Conservation (phyloP, 2,888 invertebrate genomes). For the Drosophila conformis region DNA sequence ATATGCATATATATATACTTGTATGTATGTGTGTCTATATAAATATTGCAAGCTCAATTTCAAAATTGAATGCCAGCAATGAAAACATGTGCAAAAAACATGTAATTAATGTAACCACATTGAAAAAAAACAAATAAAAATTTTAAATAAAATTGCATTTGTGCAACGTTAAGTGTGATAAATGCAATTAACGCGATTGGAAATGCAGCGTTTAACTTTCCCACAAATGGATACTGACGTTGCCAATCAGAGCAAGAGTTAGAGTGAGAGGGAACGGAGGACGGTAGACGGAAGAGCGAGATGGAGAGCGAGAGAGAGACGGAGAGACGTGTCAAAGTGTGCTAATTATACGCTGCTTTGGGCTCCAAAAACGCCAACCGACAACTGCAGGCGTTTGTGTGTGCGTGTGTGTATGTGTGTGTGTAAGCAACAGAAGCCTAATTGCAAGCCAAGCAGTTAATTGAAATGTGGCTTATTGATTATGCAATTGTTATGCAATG, state of each 20-base stretch:
- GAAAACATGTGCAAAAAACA: neutral
- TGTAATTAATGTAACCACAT: slow-evolving; percentile 32
- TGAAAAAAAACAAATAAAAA: neutral
- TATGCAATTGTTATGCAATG: slow-evolving; percentile 75
- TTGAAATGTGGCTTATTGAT: slow-evolving; percentile 70
- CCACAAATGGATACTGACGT: neutral
- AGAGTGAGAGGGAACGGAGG: neutral
- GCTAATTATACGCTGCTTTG: slow-evolving; percentile 55
- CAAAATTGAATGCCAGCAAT: slow-evolving; percentile 5
- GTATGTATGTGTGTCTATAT: neutral
- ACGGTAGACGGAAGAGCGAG: neutral
- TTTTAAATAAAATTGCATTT: neutral
- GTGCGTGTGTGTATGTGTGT: neutral
- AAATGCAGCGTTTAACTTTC: slow-evolving; percentile 31
- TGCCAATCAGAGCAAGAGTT: neutral
- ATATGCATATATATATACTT: neutral
- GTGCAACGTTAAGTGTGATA: slow-evolving; percentile 41
- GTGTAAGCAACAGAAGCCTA: slow-evolving; percentile 18
- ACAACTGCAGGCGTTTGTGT: neutral
- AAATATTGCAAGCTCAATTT: slow-evolving; percentile 24
- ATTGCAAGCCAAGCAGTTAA: slow-evolving; percentile 57
- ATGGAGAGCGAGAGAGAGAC: neutral
- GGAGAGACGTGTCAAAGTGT: slow-evolving; percentile 38
- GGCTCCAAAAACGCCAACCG: slow-evolving; percentile 34
- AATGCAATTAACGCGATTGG: slow-evolving; percentile 42